phyloP scores from a whole-genome alignment of 2,113 vertebrate species.

The Brachyhypopomus gauderio region DNA sequence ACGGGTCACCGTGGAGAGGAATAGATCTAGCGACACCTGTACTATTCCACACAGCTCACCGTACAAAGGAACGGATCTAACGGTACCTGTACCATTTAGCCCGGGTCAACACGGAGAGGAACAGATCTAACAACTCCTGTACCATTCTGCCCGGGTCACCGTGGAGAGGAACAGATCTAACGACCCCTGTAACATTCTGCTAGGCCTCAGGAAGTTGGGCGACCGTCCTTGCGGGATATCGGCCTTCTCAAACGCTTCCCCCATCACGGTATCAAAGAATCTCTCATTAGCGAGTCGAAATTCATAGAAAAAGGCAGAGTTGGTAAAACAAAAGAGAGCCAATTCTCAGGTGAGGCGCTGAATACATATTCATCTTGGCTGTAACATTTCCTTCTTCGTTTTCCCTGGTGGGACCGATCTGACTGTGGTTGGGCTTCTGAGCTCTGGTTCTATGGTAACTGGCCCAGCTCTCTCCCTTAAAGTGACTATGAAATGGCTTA shows the following conservation, averaged over 20 bases:
- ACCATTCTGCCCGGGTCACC: conserved; percentile 65
- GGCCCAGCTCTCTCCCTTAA: conserved; percentile 7
- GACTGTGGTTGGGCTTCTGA: conserved; percentile 20
- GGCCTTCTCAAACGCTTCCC: conserved; percentile 70
- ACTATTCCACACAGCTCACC: conserved; percentile 65
- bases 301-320: conserved; percentile 41
- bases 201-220: conserved; percentile 22
- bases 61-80: background rate
- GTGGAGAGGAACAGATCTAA: background rate
- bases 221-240: conserved; percentile 36
- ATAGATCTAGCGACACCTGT: conserved; percentile 37
- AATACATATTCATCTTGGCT: background rate
- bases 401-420: background rate
- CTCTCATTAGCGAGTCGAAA: conserved; percentile 68
- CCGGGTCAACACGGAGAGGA: conserved; percentile 43
- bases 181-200: too few relatives aligned
- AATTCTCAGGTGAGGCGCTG: background rate
- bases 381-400: background rate
- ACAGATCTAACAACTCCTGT: conserved; percentile 40
- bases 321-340: background rate
- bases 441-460: conserved; percentile 11
- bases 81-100: conserved; percentile 68
- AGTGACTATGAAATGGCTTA: too few relatives aligned
- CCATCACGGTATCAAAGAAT: conserved; percentile 70
- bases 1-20: conserved; percentile 43